Percentiles rank a stretch among this genome's conserved stretches.
These are phyloP conservation scores for Balaeniceps rex DNA, from an alignment of 2,113 vertebrate species.

Conservation along the genomic window DNA sequence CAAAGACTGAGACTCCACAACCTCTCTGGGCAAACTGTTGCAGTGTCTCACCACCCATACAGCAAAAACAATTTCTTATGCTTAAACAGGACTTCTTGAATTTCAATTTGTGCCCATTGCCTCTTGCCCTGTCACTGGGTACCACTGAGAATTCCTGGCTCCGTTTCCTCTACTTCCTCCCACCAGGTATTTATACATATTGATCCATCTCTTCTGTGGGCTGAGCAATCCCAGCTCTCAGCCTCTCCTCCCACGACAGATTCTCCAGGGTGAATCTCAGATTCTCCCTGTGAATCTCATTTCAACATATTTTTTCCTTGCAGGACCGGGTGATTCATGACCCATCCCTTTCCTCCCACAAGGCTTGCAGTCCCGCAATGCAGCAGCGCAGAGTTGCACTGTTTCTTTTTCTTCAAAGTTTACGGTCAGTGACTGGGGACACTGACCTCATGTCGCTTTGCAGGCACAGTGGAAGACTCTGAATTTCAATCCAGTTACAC, in stretches of 20 bases:
- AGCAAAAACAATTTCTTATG: not conserved
- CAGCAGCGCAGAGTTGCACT: not conserved
- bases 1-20: not conserved
- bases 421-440: not conserved
- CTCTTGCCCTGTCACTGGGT: not conserved
- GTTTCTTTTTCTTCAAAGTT: not conserved
- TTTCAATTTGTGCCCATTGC: not conserved
- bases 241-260: not conserved
- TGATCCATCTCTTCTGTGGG: not conserved
- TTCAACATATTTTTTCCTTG: not conserved
- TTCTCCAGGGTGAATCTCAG: not conserved
- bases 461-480: not conserved
- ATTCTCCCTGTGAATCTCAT: not conserved
- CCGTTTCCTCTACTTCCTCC: not conserved
- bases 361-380: not conserved
- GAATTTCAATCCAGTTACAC: not conserved
- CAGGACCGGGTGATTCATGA: not conserved
- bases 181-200: not conserved
- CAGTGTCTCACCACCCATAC: not conserved
- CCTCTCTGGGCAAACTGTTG: not conserved
- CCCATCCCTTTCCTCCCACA: not conserved
- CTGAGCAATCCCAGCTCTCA: not conserved
- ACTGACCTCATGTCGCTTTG: not conserved
- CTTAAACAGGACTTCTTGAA: not conserved
- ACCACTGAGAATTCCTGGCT: not conserved